Conservation (phyloP, 2,797 vertebrate species). For the Choloepus didactylus region DNA sequence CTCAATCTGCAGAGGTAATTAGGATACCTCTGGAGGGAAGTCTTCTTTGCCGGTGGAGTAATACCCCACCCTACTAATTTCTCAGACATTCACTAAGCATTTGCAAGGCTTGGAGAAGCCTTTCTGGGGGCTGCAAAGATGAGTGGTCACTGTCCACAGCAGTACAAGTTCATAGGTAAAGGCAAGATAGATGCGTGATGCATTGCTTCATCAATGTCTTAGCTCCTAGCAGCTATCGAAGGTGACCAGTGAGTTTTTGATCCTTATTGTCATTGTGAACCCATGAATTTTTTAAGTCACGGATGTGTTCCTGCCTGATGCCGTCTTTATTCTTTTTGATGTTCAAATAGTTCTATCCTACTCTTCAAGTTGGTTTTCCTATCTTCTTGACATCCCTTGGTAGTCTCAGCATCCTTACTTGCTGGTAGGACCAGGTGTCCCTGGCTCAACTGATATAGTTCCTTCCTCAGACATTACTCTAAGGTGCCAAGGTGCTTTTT, state of each 20-base stretch:
- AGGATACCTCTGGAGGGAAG: rapidly evolving
- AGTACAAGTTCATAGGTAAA: neutral
- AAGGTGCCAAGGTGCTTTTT: rapidly evolving
- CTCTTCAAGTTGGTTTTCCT: neutral
- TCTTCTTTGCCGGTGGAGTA: too few species aligned
- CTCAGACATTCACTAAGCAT: too few species aligned
- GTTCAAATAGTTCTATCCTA: neutral
- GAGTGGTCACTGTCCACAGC: rapidly evolving
- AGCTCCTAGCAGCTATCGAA: neutral
- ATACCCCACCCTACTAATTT: neutral
- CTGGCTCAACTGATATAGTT: neutral
- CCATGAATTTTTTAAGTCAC: neutral
- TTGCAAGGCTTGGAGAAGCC: neutral
- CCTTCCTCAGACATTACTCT: neutral
- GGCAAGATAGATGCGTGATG: rapidly evolving
- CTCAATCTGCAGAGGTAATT: rapidly evolving
- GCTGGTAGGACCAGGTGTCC: neutral
- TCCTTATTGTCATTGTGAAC: neutral
- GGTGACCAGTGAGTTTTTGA: neutral
- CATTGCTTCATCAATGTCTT: neutral
- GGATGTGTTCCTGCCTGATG: neutral
- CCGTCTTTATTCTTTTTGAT: neutral
- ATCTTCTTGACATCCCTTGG: neutral
- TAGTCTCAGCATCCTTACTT: too few species aligned
- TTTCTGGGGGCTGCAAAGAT: neutral